phyloP scores from a whole-genome alignment of 37 sponge, comb jelly and placozoan species.

The Mnemiopsis leidyi region DNA sequence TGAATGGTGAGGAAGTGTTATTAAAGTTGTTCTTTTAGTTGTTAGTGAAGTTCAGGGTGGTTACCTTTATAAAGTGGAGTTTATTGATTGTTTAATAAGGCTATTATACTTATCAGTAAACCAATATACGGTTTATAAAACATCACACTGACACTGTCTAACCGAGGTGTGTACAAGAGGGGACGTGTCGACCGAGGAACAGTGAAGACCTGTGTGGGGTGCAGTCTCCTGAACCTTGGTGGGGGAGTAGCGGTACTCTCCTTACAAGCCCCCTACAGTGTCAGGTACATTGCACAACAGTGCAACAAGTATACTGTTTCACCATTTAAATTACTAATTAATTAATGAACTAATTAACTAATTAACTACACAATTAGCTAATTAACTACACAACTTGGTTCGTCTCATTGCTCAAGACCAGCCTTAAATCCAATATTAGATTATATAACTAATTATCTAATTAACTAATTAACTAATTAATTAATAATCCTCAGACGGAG shows the following conservation, averaged over 20 bases:
- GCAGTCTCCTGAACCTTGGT: constrained; percentile 28
- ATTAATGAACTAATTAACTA: neutral
- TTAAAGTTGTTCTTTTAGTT: too few relatives aligned
- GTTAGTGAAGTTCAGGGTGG: too few relatives aligned
- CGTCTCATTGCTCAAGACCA: too few relatives aligned
- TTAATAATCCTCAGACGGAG: neutral
- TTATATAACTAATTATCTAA: neutral
- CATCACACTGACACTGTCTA: too few relatives aligned
- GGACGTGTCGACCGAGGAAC: neutral
- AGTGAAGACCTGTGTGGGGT: constrained; percentile 40
- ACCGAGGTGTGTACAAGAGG: constrained; percentile 12
- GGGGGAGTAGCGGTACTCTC: neutral
- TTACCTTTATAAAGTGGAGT: too few relatives aligned
- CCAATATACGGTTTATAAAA: too few relatives aligned
- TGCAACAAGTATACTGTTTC: too few relatives aligned
- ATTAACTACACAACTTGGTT: neutral
- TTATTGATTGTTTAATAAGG: too few relatives aligned
- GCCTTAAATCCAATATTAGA: too few relatives aligned
- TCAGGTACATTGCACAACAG: too few relatives aligned
- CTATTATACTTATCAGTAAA: too few relatives aligned
- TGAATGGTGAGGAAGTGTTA: constrained; percentile 47
- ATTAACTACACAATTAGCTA: neutral
- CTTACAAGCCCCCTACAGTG: neutral
- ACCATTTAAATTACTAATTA: neutral
- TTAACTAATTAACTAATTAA: neutral